phyloP scores from a whole-genome alignment of 2,113 vertebrate genomes.

The Cyrtonyx montezumae region DNA sequence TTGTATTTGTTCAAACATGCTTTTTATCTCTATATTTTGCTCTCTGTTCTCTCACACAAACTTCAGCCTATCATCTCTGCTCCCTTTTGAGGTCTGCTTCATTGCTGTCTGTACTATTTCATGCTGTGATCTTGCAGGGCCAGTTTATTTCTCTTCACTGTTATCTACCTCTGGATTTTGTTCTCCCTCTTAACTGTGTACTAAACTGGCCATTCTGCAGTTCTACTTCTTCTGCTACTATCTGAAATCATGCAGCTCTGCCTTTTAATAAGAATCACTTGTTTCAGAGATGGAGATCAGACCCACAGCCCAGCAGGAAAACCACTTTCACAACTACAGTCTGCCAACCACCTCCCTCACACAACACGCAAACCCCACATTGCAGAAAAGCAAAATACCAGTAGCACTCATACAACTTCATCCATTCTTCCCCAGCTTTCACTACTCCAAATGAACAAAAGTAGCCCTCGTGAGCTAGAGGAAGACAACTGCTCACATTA shows the following conservation, averaged over 20 bases:
- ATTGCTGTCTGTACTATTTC: background rate
- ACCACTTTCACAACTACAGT: background rate
- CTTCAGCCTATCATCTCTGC: background rate
- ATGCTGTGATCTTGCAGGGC: background rate
- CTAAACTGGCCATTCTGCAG: background rate
- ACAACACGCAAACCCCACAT: background rate
- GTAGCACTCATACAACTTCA: background rate
- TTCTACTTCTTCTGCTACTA: background rate
- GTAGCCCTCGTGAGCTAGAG: background rate
- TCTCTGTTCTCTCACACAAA: background rate
- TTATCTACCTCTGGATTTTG: background rate
- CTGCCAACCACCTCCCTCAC: background rate
- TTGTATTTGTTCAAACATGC: background rate
- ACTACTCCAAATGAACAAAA: background rate
- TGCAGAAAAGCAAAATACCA: background rate
- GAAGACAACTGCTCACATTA: background rate
- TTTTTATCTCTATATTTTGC: background rate
- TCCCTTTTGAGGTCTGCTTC: background rate
- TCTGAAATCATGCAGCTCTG: rapidly evolving
- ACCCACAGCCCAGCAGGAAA: background rate
- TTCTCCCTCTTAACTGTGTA: background rate
- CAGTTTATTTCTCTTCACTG: background rate
- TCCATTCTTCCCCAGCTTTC: background rate
- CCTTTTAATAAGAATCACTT: background rate
- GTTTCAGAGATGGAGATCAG: background rate